These are phyloP conservation scores for Melieria crassipennis DNA, from an alignment of 2,888 invertebrate genomes.

Conservation along the genomic window DNA sequence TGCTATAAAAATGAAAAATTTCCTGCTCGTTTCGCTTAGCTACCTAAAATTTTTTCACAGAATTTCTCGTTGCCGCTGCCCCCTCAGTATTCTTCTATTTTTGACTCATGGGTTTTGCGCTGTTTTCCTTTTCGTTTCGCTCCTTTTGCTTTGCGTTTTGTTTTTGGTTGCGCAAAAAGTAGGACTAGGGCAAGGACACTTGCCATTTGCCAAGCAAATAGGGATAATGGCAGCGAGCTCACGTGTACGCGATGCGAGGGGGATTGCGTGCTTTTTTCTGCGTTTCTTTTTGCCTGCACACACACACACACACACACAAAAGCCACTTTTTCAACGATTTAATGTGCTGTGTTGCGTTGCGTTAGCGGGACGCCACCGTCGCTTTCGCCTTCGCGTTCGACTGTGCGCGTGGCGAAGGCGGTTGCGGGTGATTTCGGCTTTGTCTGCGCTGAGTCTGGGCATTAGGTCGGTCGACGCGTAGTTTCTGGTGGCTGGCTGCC, in stretches of 20 bases:
- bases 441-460: slow-evolving; percentile 26
- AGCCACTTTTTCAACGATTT: too few relatives aligned
- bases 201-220: slow-evolving; percentile 34
- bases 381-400: too few relatives aligned
- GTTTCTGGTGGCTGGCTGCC: slow-evolving; percentile 9
- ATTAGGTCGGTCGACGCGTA: background rate
- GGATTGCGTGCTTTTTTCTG: slow-evolving; percentile 21
- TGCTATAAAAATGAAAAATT: slow-evolving; percentile 30
- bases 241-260: slow-evolving; percentile 13
- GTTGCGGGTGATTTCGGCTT: slow-evolving; percentile 21
- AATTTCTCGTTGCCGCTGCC: slow-evolving; percentile 7
- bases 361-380: too few relatives aligned
- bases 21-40: slow-evolving; percentile 13
- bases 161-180: slow-evolving; percentile 38
- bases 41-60: background rate
- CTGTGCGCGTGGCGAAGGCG: background rate
- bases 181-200: slow-evolving; percentile 62
- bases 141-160: slow-evolving; percentile 1
- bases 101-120: slow-evolving; percentile 22
- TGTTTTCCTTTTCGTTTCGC: slow-evolving; percentile 21
- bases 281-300: slow-evolving; percentile 19
- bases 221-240: slow-evolving; percentile 20
- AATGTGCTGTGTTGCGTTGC: too few relatives aligned
- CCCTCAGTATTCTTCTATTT: background rate
- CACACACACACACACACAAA: too few relatives aligned